Evolutionary conservation across 2,113 vertebrate genomes (phyloP).

Genomic region (Coptodon rendalli): DNA sequence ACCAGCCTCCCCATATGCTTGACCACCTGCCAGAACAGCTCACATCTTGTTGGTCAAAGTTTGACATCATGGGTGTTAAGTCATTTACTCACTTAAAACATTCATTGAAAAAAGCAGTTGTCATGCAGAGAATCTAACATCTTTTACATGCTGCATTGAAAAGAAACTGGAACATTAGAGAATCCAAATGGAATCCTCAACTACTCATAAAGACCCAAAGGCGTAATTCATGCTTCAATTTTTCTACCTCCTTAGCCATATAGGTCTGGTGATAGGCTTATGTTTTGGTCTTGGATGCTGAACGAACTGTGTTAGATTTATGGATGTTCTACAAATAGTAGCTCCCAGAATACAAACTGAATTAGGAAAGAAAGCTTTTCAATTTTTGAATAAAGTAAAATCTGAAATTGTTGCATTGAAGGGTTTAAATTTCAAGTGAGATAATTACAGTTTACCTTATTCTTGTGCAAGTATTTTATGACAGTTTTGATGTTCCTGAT

Average conservation of each 20-base stretch:
- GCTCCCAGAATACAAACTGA: not conserved
- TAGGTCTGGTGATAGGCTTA: not conserved
- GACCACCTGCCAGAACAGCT: not conserved
- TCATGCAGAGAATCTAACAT: not conserved
- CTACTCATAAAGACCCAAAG: not conserved
- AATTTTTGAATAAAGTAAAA: not conserved
- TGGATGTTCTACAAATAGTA: not conserved
- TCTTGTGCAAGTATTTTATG: not conserved
- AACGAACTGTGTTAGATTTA: not conserved
- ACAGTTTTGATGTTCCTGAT: not conserved
- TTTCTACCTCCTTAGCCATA: not conserved
- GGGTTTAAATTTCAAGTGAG: not conserved
- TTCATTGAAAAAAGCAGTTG: not conserved
- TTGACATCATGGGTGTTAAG: not conserved
- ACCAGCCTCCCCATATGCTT: not conserved
- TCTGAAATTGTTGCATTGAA: not conserved
- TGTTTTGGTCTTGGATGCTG: not conserved
- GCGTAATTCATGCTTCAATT: not conserved
- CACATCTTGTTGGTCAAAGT: not conserved
- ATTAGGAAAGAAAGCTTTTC: not conserved
- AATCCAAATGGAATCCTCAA: not conserved
- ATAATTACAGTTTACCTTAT: not conserved
- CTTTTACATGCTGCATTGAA: not conserved
- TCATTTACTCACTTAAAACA: not conserved
- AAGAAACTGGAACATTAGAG: not conserved